These are phyloP conservation scores for Oscheius sp. DNA, from an alignment of 1,140 invertebrate genomes.

Conservation along the genomic window DNA sequence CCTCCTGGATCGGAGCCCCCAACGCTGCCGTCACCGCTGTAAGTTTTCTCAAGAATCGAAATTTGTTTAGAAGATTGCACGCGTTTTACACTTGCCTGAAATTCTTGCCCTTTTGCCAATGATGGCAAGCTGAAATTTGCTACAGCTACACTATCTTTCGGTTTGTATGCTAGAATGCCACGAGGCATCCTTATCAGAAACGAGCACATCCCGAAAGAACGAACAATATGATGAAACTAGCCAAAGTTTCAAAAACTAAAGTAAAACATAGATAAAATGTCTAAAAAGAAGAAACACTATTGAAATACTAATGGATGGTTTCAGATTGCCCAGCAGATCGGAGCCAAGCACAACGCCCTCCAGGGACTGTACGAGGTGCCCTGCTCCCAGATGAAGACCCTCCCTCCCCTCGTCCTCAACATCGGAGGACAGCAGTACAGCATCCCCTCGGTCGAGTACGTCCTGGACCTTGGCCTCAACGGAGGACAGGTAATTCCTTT, in stretches of 20 bases:
- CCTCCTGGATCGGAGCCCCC: constrained; percentile 43
- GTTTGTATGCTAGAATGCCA: no score
- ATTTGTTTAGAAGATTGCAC: background rate
- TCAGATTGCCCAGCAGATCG: constrained; percentile 37
- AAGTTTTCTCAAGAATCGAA: background rate
- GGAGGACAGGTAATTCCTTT: no score
- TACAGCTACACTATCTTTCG: no score
- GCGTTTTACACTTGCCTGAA: no score
- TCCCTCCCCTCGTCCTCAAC: constrained; percentile 43
- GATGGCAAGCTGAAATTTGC: no score
- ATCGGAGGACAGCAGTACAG: constrained; percentile 39
- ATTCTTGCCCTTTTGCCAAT: no score
- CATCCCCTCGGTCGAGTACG: constrained; percentile 42
- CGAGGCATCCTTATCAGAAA: no score
- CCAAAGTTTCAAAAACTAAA: no score
- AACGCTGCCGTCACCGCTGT: constrained; percentile 23
- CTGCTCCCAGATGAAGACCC: constrained; percentile 31
- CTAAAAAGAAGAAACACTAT: background rate
- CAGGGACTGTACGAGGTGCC: constrained; percentile 38
- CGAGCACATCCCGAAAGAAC: no score
- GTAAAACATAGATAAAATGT: no score
- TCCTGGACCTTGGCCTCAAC: constrained; percentile 42
- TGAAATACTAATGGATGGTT: background rate
- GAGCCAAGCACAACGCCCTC: constrained; percentile 39
- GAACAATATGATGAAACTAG: no score